Evolutionary conservation across 2,888 invertebrate genomes (phyloP), one percentile per base, ranked within the genome.

Genomic region (Lasioglossum villosulum): DNA sequence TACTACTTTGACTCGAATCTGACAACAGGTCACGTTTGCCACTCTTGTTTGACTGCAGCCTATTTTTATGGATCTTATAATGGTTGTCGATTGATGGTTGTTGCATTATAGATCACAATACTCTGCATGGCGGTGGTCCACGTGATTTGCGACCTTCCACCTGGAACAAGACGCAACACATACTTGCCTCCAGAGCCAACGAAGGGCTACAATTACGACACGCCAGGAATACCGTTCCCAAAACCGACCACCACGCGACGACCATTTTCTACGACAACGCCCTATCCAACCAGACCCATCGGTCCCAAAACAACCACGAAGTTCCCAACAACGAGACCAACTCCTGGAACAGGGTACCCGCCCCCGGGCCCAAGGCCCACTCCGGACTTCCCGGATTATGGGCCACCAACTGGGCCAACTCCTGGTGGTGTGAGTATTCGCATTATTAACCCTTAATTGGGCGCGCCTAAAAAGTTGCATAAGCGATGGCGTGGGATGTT

Each of bases 161-260:
- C 97, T 2, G 97, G 97, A 23, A 96, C 97, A 85, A 90, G 94
- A 76, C 93, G 94, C 78, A 97, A 97, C 93, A 97, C 97, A 80
- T 98, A 98, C 95, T 96, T 98, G 78, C 98, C 98, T 34, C 96
- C 96, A 5, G 96, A 97, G 52, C 96, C 96, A 93, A 97, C 97
- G 90, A 95, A 94, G 82, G 91, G 95, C 48, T 98, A 98, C 95
- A 96, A 96, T 90, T 98, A 98, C 94, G 96, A 96, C n/a, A 96
- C 96, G 70, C 98, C 98, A 3, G 89, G 94, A 14, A 95, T 96
- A 83, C 96, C 97, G 0, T 96, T 96, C 1, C 95, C 93, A 45
- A 91, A 84, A 91, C 92, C 83, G 81, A 91, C 77, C 80, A 93
- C 81, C 14, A 78, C 92, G 12, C 91, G 91, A 80, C 93, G 93